These are phyloP conservation scores for Euwallacea fornicatus DNA, from an alignment of 1,140 invertebrate genomes.

Conservation along the genomic window DNA sequence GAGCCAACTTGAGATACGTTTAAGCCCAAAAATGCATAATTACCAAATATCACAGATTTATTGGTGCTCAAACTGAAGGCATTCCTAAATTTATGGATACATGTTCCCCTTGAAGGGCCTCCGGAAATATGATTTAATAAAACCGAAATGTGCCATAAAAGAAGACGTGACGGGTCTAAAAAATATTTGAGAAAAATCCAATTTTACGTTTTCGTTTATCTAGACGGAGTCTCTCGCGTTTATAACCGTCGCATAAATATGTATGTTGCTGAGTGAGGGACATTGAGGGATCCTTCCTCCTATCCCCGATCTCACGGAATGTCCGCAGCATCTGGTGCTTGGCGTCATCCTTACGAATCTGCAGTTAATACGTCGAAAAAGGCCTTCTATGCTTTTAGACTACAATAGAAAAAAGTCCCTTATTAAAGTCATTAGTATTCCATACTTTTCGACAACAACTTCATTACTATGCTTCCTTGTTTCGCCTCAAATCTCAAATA, in stretches of 20 bases:
- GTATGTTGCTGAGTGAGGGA: constrained; percentile 31
- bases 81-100: constrained; percentile 2
- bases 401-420: neutral
- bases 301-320: neutral
- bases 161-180: constrained; percentile 34
- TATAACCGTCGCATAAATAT: constrained; percentile 33
- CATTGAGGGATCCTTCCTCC: neutral
- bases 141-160: constrained; percentile 30
- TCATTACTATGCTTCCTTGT: constrained; percentile 13
- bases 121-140: constrained; percentile 33
- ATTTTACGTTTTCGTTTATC: constrained; percentile 33
- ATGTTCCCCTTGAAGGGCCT: neutral
- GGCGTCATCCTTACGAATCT: constrained; percentile 1
- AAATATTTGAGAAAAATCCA: constrained; percentile 32
- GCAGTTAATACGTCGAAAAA: constrained; percentile 5
- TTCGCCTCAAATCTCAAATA: constrained; percentile 8
- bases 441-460: constrained; percentile 1
- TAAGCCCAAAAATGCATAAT: too few relatives aligned
- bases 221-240: constrained; percentile 21
- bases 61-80: neutral
- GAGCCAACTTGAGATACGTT: constrained; percentile 2
- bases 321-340: constrained; percentile 10
- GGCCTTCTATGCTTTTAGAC: neutral
- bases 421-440: constrained; percentile 13
- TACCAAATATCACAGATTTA: too few relatives aligned